phyloP scores from a whole-genome alignment of 2,888 invertebrate species.

The Hemistola chrysoprasaria region DNA sequence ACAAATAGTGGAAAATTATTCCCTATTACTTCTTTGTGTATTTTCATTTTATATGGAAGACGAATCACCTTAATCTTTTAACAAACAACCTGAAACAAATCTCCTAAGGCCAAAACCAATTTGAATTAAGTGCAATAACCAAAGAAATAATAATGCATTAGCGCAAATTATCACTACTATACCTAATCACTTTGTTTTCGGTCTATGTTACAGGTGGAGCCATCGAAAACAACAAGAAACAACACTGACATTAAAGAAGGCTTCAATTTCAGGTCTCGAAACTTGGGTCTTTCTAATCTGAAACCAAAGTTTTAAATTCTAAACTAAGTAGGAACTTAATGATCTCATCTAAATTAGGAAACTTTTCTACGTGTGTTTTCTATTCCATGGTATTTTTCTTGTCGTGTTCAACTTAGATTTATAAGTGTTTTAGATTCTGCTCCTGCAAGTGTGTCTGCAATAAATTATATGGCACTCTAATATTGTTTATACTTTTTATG shows the following conservation, averaged over 20 bases:
- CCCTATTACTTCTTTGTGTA: too few relatives aligned
- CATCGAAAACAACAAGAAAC: conserved; percentile 54
- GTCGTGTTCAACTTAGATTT: conserved; percentile 36
- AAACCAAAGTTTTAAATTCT: conserved; percentile 65
- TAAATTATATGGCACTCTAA: conserved; percentile 45
- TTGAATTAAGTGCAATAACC: too few relatives aligned
- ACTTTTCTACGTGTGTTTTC: conserved; percentile 7
- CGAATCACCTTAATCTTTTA: too few relatives aligned
- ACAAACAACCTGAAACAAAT: too few relatives aligned
- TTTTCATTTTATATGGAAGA: too few relatives aligned
- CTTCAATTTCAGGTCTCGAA: conserved; percentile 58
- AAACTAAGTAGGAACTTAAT: conserved; percentile 2
- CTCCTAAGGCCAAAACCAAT: too few relatives aligned
- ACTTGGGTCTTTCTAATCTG: conserved; percentile 54
- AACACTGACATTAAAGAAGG: conserved; percentile 49
- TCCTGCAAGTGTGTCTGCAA: conserved; percentile 55
- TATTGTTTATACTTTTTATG: conserved; percentile 9
- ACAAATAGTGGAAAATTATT: too few relatives aligned
- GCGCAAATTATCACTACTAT: too few relatives aligned
- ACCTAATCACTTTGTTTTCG: too few relatives aligned
- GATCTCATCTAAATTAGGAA: conserved; percentile 6
- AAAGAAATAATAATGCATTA: too few relatives aligned
- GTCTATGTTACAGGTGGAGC: conserved; percentile 73
- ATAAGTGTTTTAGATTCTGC: conserved; percentile 40
- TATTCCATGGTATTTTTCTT: conserved; percentile 36